phyloP scores from a whole-genome alignment of 2,113 vertebrate genomes.

The Callopanchax toddi region DNA sequence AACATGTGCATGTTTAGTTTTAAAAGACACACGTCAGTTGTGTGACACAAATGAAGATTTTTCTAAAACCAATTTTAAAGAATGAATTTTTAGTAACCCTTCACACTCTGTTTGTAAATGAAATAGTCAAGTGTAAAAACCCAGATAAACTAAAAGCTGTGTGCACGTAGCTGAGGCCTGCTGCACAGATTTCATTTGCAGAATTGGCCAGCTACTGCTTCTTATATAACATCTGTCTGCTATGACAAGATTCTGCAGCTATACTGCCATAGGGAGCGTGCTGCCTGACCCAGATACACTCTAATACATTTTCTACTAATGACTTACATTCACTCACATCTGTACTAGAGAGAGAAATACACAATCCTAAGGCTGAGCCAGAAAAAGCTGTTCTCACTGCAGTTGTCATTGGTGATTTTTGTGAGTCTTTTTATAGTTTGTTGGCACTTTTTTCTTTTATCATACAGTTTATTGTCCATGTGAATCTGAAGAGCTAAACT shows the following conservation, averaged over 20 bases:
- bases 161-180: neutral
- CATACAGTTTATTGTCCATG: neutral
- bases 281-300: slow-evolving; percentile 73
- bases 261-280: slow-evolving; percentile 53
- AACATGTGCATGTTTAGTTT: no score
- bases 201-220: slow-evolving; percentile 49
- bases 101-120: no score
- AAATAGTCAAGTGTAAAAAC: neutral
- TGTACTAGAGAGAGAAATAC: slow-evolving; percentile 39
- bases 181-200: slow-evolving; percentile 35
- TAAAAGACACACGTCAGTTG: no score
- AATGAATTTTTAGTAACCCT: no score
- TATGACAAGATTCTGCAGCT: slow-evolving; percentile 69
- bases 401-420: slow-evolving; percentile 24
- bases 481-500: neutral
- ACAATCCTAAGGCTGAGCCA: slow-evolving; percentile 25
- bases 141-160: neutral
- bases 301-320: slow-evolving; percentile 68
- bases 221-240: slow-evolving; percentile 72
- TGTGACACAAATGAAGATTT: no score
- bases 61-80: no score
- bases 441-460: neutral
- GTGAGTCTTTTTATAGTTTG: slow-evolving; percentile 3
- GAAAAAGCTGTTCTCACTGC: slow-evolving; percentile 10
- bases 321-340: slow-evolving; percentile 68